Evolutionary conservation across 2,113 vertebrate species (phyloP), one percentile per base, ranked within the genome.

Genomic region (Triplophysa tibetana): DNA sequence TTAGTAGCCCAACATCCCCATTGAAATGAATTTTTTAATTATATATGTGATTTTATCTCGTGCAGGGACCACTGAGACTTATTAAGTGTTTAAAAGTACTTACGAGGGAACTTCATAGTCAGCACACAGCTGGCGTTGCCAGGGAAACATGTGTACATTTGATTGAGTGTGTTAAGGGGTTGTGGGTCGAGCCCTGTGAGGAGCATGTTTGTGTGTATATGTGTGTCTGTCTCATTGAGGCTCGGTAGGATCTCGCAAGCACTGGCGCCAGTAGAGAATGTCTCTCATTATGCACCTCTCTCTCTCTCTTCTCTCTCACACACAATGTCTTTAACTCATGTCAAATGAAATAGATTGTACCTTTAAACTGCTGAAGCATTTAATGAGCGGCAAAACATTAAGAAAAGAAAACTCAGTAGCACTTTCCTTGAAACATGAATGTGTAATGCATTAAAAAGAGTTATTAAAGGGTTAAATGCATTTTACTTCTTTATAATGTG

Each of bases 181-280:
- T 38, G 84, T 86, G 56, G 65, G 63, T 84, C 65, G 69, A 81
- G 8, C 79, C 79, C 24, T 43, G 56, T 74, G n/a, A 70, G 75
- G 66, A 84, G 69, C 14, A 85, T 89, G 62, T 63, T 23, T 78
- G 85, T 84, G 74, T 84, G 80, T 81, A 77, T 86, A 86, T 81
- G 89, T 92, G 85, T 91, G 87, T 91, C 88, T 88, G 90, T 91
- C 89, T 90, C 89, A 92, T 89, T 91, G 89, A 87, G 87, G 88
- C 88, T 91, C 93, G 91, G 90, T 92, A 91, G 90, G 91, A 82
- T 92, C 91, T 89, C 89, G 87, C 88, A 83, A 88, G 86, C 85
- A 67, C 90, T 92, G 93, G 91, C 91, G 91, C 93, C 92, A 92
- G 91, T 87, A 91, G 90, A 91, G 91, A 92, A 93, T 92, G 90